Evolutionary conservation across 2,113 vertebrate species (phyloP).

Genomic region (Perca flavescens): DNA sequence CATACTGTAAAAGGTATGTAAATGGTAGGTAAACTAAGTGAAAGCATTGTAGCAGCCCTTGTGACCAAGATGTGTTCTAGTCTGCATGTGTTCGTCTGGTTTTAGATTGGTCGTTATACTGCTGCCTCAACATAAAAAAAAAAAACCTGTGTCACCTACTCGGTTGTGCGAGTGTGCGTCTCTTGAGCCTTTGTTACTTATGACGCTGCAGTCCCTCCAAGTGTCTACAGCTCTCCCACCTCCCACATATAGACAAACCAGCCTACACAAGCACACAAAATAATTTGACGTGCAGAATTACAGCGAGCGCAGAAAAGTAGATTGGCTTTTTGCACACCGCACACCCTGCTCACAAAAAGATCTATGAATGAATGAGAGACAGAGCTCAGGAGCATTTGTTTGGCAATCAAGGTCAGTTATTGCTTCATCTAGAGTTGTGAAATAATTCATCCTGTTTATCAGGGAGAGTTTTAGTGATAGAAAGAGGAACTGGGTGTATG

Average conservation of each 20-base stretch:
- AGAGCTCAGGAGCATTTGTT: conserved; percentile 34
- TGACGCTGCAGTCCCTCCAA: conserved; percentile 66
- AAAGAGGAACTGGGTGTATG: conserved; percentile 63
- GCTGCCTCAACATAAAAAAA: conserved; percentile 39
- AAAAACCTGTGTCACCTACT: conserved; percentile 13
- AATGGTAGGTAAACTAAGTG: neutral
- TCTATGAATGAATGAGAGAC: conserved; percentile 63
- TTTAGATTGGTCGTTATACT: conserved; percentile 16
- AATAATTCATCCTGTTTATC: conserved; percentile 67
- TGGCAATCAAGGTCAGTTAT: conserved; percentile 61
- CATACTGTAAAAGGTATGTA: too few species aligned
- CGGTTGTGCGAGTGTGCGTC: conserved; percentile 30
- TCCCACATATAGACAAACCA: conserved; percentile 66
- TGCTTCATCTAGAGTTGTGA: conserved; percentile 41
- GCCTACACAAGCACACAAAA: conserved; percentile 50
- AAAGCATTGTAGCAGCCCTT: neutral
- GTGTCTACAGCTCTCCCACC: conserved; percentile 66
- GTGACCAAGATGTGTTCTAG: neutral
- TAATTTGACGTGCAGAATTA: conserved; percentile 42
- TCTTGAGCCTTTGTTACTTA: conserved; percentile 30
- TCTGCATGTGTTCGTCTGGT: conserved; percentile 17
- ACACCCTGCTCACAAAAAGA: conserved; percentile 19
- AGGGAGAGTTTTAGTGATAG: conserved; percentile 29
- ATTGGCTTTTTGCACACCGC: conserved; percentile 1
- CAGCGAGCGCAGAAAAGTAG: conserved; percentile 12